Evolutionary conservation across 2,888 invertebrate genomes (phyloP).

Genomic region (Hydrotaea diabolus): DNA sequence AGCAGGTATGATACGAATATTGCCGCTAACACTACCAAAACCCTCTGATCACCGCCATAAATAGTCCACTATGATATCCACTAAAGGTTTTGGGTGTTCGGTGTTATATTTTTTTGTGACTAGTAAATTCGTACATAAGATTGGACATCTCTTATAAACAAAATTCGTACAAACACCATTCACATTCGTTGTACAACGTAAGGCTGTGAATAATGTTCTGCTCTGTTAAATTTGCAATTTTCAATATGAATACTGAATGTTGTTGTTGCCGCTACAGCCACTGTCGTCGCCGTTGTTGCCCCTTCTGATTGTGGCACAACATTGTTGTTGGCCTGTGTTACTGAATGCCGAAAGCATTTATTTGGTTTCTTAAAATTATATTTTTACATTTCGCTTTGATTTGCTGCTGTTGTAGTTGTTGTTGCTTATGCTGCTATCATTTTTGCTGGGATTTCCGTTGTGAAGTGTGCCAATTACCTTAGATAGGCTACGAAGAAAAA

Average conservation of each 20-base stretch:
- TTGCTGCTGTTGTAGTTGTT: slow-evolving; percentile 49
- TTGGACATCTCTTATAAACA: background rate
- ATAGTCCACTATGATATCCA: too few relatives aligned
- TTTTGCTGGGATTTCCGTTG: slow-evolving; percentile 51
- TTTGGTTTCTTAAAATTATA: slow-evolving; percentile 44
- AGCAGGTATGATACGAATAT: too few relatives aligned
- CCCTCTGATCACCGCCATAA: too few relatives aligned
- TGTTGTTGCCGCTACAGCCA: slow-evolving; percentile 7
- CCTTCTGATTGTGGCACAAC: background rate
- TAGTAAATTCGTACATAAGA: background rate
- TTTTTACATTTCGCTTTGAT: slow-evolving; percentile 47
- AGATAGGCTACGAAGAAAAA: slow-evolving; percentile 15
- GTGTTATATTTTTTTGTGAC: too few relatives aligned
- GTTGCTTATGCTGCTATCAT: slow-evolving; percentile 48
- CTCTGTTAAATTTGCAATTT: slow-evolving; percentile 67
- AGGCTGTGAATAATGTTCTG: slow-evolving; percentile 65
- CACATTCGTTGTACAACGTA: slow-evolving; percentile 44
- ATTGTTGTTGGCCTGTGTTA: background rate
- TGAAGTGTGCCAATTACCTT: slow-evolving; percentile 66
- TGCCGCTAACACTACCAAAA: too few relatives aligned
- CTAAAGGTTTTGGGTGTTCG: too few relatives aligned
- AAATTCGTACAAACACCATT: slow-evolving; percentile 15
- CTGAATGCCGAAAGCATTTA: slow-evolving; percentile 54
- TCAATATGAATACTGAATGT: slow-evolving; percentile 50
- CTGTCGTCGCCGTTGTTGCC: background rate